phyloP scores from a whole-genome alignment of 1,140 invertebrate genomes.

The Drosophila ambigua region DNA sequence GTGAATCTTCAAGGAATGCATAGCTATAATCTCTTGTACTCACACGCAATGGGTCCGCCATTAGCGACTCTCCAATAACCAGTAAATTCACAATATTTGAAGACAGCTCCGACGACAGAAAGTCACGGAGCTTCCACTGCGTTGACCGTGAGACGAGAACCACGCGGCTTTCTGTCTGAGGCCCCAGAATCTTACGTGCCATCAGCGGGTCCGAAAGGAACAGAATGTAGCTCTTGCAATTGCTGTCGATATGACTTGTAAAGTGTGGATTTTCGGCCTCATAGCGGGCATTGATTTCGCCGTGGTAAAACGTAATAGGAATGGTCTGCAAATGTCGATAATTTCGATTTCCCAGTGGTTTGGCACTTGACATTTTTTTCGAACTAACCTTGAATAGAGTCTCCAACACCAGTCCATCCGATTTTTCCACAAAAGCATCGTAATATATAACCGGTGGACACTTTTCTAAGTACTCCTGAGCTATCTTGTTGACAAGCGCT shows the following conservation, averaged over 20 bases:
- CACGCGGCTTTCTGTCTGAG: constrained; percentile 86
- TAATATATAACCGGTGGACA: constrained; percentile 87
- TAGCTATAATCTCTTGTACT: constrained; percentile 12
- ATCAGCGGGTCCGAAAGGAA: constrained; percentile 87
- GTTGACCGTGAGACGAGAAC: constrained; percentile 87
- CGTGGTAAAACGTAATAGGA: constrained; percentile 86
- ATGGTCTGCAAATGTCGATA: constrained; percentile 79
- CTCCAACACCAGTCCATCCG: constrained; percentile 85
- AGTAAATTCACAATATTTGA: constrained; percentile 88
- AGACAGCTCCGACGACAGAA: constrained; percentile 86
- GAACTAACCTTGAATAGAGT: constrained; percentile 84
- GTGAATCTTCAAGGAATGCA: constrained; percentile 1
- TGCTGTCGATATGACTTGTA: constrained; percentile 68
- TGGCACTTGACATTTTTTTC: neutral
- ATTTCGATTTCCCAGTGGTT: neutral
- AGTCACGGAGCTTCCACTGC: constrained; percentile 89
- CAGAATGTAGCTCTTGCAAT: constrained; percentile 87
- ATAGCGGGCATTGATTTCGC: constrained; percentile 84
- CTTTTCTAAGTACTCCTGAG: constrained; percentile 85
- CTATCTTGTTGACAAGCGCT: constrained; percentile 85
- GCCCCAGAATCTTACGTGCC: constrained; percentile 85
- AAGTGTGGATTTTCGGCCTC: constrained; percentile 54
- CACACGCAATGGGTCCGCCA: constrained; percentile 82
- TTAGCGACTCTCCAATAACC: constrained; percentile 86
- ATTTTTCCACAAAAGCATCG: constrained; percentile 85